Evolutionary conservation across 92 coral and sea anemone species (phyloP).

Genomic region (Parazoanthus swiftii): DNA sequence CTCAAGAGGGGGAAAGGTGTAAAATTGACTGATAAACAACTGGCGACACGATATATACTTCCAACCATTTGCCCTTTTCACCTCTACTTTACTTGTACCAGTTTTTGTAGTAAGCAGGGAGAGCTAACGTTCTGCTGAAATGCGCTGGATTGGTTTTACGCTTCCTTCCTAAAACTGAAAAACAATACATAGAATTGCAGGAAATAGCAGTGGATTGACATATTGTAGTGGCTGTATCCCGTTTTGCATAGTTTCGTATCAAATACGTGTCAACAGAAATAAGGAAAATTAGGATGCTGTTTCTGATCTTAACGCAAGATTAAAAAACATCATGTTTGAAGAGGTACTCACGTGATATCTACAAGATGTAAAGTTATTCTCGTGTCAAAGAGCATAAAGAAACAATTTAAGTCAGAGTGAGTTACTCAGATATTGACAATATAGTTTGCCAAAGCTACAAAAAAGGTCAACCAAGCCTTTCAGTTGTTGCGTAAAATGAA

Average conservation of each 20-base stretch:
- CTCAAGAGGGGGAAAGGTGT: constrained; percentile 17
- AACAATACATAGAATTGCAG: neutral
- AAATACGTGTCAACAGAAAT: constrained; percentile 32
- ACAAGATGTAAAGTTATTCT: neutral
- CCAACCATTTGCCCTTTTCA: neutral
- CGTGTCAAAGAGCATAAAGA: neutral
- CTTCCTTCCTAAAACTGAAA: neutral
- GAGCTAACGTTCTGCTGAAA: neutral
- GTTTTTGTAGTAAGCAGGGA: neutral
- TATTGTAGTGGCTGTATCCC: constrained; percentile 8
- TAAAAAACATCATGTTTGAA: neutral
- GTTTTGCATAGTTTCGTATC: constrained; percentile 14
- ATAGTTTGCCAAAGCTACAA: neutral
- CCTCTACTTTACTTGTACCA: neutral
- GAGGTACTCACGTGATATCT: neutral
- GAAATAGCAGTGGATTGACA: constrained; percentile 11
- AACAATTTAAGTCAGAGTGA: neutral
- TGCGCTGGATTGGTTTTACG: neutral
- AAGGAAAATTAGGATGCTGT: neutral
- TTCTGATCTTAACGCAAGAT: neutral
- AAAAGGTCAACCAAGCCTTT: neutral
- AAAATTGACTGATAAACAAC: constrained; percentile 9
- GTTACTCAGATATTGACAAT: neutral
- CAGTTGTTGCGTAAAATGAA: neutral
- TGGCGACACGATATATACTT: neutral